Conservation (phyloP, 1,140 invertebrate genomes). For the Pristionchus pacificus region DNA sequence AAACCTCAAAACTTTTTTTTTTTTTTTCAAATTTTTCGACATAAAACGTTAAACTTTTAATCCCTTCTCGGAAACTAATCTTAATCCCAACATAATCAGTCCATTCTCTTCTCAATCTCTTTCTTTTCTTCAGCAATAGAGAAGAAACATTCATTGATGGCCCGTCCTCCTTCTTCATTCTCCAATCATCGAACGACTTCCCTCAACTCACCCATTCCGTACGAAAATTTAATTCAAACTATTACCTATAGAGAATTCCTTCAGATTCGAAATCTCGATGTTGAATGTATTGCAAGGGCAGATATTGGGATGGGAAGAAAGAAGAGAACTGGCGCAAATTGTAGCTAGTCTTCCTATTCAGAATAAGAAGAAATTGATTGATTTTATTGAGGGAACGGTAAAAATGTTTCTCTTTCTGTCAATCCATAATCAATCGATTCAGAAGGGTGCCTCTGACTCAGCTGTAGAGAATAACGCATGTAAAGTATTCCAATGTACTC, state of each 20-base stretch:
- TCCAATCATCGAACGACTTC: not conserved
- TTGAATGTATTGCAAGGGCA: constrained; percentile 2
- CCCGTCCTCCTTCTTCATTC: too few species aligned
- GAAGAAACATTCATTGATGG: too few species aligned
- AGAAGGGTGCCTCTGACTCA: constrained; percentile 25
- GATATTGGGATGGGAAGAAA: not conserved
- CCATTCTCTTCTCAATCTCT: too few species aligned
- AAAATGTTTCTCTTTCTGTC: not conserved
- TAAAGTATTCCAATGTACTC: constrained; percentile 28
- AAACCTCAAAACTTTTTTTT: too few species aligned
- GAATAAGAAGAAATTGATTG: constrained; percentile 5
- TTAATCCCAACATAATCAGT: too few species aligned
- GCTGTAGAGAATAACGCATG: constrained; percentile 34
- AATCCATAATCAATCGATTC: not conserved
- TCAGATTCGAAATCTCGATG: constrained; percentile 2
- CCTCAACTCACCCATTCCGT: not conserved
- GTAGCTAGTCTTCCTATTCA: not conserved
- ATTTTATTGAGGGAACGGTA: constrained; percentile 5
- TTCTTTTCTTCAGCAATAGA: too few species aligned
- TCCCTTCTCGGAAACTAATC: not conserved
- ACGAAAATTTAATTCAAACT: not conserved
- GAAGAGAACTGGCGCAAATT: not conserved
- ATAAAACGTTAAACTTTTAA: not conserved
- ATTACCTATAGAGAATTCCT: too few species aligned
- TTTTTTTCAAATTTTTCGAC: not conserved